Evolutionary conservation across 2,888 invertebrate genomes (phyloP).

Genomic region (Cistogaster globosa): DNA sequence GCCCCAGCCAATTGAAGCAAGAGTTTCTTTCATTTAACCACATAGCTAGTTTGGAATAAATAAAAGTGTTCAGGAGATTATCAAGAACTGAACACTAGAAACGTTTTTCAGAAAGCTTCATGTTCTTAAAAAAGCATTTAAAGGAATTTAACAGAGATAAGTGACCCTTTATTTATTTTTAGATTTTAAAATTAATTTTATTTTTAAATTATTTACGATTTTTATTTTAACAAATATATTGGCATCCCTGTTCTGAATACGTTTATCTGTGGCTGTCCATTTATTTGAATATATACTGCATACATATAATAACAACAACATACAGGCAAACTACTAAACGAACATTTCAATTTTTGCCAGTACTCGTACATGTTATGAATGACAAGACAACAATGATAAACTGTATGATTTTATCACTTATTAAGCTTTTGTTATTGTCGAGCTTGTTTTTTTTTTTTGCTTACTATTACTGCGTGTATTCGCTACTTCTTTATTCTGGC

Average conservation of each 20-base stretch:
- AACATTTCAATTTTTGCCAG: conserved; percentile 64
- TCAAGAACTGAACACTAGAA: too few relatives aligned
- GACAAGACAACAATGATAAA: conserved; percentile 69
- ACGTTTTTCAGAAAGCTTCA: too few relatives aligned
- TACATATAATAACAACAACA: conserved; percentile 28
- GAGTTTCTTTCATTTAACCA: too few relatives aligned
- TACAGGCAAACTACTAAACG: conserved; percentile 61
- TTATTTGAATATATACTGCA: conserved; percentile 18
- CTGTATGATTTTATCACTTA: conserved; percentile 67
- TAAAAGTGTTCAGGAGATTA: too few relatives aligned
- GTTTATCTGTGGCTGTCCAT: conserved; percentile 21
- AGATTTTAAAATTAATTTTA: not conserved
- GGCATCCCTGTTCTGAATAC: not conserved
- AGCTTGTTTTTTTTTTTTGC: conserved; percentile 21
- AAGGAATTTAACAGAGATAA: too few relatives aligned
- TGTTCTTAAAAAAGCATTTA: too few relatives aligned
- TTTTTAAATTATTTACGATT: conserved; percentile 25
- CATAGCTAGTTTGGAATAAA: too few relatives aligned
- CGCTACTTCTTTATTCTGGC: conserved; percentile 8
- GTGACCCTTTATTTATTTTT: too few relatives aligned
- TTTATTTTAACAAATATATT: not conserved
- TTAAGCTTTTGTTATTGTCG: conserved; percentile 61
- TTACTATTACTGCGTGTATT: conserved; percentile 16
- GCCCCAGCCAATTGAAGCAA: too few relatives aligned
- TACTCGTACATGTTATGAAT: conserved; percentile 69